Percentiles rank a stretch among this genome's conserved stretches.
These are phyloP conservation scores for Epirrhoe tristata DNA, from an alignment of 2,888 invertebrate species.

Conservation along the genomic window DNA sequence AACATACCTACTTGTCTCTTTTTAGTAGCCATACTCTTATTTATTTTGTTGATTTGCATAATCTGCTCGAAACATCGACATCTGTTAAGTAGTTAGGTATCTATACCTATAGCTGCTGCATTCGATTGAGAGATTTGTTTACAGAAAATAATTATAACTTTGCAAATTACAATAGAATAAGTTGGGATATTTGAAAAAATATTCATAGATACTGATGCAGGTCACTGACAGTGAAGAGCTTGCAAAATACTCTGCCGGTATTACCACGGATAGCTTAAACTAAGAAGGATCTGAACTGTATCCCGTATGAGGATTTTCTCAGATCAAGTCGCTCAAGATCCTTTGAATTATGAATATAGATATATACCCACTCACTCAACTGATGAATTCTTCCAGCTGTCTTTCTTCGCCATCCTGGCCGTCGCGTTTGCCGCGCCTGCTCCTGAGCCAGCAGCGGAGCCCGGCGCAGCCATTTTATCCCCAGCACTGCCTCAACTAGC, in stretches of 20 bases:
- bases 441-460: conserved; percentile 50
- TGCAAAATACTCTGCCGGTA: no score
- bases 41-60: conserved; percentile 15
- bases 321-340: no score
- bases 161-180: no score
- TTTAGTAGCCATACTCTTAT: conserved; percentile 7
- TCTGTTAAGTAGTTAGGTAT: background rate
- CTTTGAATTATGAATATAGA: no score
- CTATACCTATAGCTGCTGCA: background rate
- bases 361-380: background rate
- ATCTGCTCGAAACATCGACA: background rate
- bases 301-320: no score
- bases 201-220: no score
- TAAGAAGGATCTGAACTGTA: no score
- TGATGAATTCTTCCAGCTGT: conserved; percentile 49
- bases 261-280: no score
- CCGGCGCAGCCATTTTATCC: conserved; percentile 38
- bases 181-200: no score
- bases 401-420: conserved; percentile 54
- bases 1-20: background rate
- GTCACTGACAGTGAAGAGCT: no score
- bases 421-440: conserved; percentile 59
- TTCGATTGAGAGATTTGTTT: background rate
- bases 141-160: background rate
- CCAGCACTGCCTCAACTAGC: conserved; percentile 41